These are phyloP conservation scores for Aplocera efformata DNA, from an alignment of 2,888 invertebrate genomes.

Conservation along the genomic window DNA sequence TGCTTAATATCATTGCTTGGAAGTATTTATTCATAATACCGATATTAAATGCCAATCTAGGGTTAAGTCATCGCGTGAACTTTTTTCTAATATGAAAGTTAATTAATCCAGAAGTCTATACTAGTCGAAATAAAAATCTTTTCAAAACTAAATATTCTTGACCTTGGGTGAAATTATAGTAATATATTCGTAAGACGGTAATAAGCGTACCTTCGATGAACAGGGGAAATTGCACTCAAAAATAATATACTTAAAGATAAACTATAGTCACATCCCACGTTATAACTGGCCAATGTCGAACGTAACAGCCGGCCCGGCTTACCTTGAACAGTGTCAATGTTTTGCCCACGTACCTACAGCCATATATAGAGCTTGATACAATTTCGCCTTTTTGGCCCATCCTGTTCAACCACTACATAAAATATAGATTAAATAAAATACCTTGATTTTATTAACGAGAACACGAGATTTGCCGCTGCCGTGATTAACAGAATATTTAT, in stretches of 20 bases:
- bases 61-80: too few species aligned
- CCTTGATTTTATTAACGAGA: constrained; percentile 25
- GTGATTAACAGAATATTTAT: background rate
- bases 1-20: too few species aligned
- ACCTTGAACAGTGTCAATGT: constrained; percentile 68
- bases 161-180: too few species aligned
- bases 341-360: constrained; percentile 49
- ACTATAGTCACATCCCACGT: constrained; percentile 24
- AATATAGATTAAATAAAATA: constrained; percentile 22
- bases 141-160: too few species aligned
- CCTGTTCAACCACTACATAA: constrained; percentile 1
- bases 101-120: too few species aligned
- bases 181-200: too few species aligned
- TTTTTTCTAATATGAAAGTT: too few species aligned
- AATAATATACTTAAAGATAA: constrained; percentile 5
- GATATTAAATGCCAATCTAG: too few species aligned
- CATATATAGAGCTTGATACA: constrained; percentile 26
- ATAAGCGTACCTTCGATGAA: too few species aligned
- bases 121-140: too few species aligned
- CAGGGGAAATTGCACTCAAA: constrained; percentile 2
- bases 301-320: constrained; percentile 39
- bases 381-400: constrained; percentile 25
- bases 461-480: constrained; percentile 20
- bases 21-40: too few species aligned
- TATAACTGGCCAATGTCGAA: constrained; percentile 36